A percentile compares a stretch with the other conserved stretches of the same genome.
Conservation (phyloP, 2,113 vertebrate species). For the zebrafish (Danio rerio) region DNA sequence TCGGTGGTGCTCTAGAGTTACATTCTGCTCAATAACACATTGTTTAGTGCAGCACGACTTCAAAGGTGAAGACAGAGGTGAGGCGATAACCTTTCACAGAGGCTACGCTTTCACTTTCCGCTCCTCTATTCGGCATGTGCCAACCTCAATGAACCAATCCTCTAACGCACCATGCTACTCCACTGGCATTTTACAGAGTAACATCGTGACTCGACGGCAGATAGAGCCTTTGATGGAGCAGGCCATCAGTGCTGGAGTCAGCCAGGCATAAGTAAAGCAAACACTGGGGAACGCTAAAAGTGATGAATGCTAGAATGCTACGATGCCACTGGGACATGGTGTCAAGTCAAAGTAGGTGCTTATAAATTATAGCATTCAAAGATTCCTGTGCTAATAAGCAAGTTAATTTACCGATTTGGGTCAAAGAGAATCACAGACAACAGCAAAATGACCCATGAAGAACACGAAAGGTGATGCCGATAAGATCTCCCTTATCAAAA, state of each 20-base stretch:
- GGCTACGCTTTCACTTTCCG: conserved; percentile 23
- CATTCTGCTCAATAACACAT: conserved; percentile 37
- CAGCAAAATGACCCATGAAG: not conserved
- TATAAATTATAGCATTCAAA: conserved; percentile 14
- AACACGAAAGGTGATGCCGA: not conserved
- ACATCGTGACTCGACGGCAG: not conserved
- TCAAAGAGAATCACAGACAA: not conserved
- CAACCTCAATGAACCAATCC: not conserved
- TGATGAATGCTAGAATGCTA: conserved; percentile 21
- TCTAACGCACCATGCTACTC: not conserved
- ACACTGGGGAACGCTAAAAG: not conserved
- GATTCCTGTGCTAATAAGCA: not conserved
- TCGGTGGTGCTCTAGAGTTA: not conserved
- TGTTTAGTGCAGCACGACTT: conserved; percentile 36
- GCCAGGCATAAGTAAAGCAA: conserved; percentile 24
- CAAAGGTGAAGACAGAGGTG: conserved; percentile 44
- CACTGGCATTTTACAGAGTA: conserved; percentile 24
- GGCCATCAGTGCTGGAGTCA: conserved; percentile 27
- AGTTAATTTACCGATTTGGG: not conserved
- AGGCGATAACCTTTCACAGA: conserved; percentile 39
- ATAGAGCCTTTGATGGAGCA: conserved; percentile 29
- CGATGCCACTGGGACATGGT: not conserved
- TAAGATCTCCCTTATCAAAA: conserved; percentile 19
- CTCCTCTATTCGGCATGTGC: conserved; percentile 4
- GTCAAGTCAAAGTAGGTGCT: conserved; percentile 12